Conservation (phyloP, 2,888 invertebrate genomes). For the Sialis lutaria region DNA sequence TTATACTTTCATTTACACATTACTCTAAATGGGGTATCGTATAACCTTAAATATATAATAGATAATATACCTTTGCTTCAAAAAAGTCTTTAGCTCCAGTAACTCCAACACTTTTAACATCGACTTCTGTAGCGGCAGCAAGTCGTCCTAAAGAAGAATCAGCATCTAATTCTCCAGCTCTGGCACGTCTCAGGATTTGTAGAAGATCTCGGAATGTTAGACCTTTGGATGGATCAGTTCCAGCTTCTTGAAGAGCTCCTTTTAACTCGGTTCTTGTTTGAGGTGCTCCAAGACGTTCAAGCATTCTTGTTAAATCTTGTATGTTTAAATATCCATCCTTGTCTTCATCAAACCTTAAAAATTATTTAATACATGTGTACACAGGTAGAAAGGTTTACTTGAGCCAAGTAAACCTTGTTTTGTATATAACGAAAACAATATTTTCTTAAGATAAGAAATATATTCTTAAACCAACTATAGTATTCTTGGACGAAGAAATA, state of each 20-base stretch:
- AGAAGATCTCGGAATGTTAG: slow-evolving; percentile 85
- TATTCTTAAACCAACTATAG: no score
- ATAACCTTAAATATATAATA: no score
- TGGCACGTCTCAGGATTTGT: slow-evolving; percentile 72
- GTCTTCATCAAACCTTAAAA: slow-evolving; percentile 74
- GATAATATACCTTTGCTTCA: slow-evolving; percentile 78
- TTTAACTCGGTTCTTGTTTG: slow-evolving; percentile 92
- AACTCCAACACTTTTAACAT: slow-evolving; percentile 88
- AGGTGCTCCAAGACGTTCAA: slow-evolving; percentile 89
- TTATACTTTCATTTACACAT: no score
- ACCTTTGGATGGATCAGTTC: slow-evolving; percentile 68
- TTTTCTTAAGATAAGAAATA: no score
- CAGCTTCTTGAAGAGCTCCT: slow-evolving; percentile 85
- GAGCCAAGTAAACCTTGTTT: no score
- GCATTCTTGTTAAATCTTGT: slow-evolving; percentile 84
- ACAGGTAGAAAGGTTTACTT: not conserved
- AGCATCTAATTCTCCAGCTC: slow-evolving; percentile 72
- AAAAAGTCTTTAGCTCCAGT: slow-evolving; percentile 91
- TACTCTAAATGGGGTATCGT: no score
- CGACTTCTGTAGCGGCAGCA: slow-evolving; percentile 75
- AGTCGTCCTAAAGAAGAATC: slow-evolving; percentile 77
- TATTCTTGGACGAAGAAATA: no score
- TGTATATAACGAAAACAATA: no score
- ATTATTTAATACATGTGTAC: no score
- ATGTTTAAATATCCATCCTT: slow-evolving; percentile 79